These are phyloP conservation scores for Dasypogon diadema DNA, from an alignment of 2,888 invertebrate genomes.

Conservation along the genomic window DNA sequence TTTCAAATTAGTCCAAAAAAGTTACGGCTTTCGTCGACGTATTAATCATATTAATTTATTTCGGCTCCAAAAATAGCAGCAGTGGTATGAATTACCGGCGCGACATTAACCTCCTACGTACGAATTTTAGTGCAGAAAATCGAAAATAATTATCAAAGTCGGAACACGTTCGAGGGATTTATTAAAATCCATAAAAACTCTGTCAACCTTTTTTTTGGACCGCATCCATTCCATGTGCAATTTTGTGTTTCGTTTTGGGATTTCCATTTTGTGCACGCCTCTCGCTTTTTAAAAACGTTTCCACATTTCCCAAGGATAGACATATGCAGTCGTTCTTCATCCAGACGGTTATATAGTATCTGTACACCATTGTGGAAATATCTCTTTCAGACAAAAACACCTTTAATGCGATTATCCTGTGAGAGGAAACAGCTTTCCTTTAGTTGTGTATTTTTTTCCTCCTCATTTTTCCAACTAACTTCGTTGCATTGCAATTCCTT, in stretches of 20 bases:
- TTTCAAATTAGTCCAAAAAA: constrained; percentile 26
- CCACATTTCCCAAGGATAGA: too few species aligned
- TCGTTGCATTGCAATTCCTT: constrained; percentile 15
- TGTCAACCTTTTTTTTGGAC: too few species aligned
- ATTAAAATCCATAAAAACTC: constrained; percentile 5
- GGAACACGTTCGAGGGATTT: constrained; percentile 6
- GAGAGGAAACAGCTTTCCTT: neutral
- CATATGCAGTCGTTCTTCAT: too few species aligned
- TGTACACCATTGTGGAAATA: constrained; percentile 12
- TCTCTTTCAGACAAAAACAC: neutral
- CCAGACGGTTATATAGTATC: too few species aligned
- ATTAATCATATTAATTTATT: constrained; percentile 31
- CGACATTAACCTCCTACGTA: neutral
- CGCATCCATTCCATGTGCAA: too few species aligned
- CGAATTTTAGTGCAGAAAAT: neutral
- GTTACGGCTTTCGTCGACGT: constrained; percentile 5
- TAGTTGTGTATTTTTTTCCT: too few species aligned
- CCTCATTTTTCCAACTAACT: neutral
- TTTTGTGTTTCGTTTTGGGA: neutral
- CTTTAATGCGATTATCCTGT: constrained; percentile 35
- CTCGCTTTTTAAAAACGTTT: too few species aligned
- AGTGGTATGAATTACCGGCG: constrained; percentile 2
- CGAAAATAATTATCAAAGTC: neutral
- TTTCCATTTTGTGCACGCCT: too few species aligned
- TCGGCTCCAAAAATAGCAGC: constrained; percentile 1